These are phyloP conservation scores for Urocyon cinereoargenteus DNA, from an alignment of 2,797 vertebrate genomes.

Conservation along the genomic window DNA sequence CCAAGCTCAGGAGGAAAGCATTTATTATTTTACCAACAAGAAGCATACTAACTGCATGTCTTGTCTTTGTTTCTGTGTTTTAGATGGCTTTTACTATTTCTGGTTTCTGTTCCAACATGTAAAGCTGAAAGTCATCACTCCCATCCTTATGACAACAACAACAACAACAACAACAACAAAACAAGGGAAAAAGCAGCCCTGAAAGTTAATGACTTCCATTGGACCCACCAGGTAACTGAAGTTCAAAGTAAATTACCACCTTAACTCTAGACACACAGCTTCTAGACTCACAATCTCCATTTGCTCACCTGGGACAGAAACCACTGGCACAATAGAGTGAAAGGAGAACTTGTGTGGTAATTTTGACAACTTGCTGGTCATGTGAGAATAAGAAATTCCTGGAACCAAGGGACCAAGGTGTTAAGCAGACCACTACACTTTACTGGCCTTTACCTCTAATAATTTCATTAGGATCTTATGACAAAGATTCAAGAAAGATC, in stretches of 20 bases:
- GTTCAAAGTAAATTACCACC: neutral
- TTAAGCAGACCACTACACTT: neutral
- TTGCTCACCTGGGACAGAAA: neutral
- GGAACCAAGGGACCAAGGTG: neutral
- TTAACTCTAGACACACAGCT: neutral
- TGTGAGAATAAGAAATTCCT: neutral
- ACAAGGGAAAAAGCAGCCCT: neutral
- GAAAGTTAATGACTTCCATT: neutral
- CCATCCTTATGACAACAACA: neutral
- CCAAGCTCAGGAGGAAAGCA: neutral
- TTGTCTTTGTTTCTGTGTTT: neutral
- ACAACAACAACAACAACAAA: neutral
- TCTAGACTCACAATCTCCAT: neutral
- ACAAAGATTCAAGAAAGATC: neutral
- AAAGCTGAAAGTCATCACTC: neutral
- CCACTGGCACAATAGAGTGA: fast-evolving
- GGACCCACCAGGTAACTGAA: neutral
- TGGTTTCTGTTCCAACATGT: neutral
- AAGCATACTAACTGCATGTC: neutral
- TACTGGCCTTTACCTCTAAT: neutral
- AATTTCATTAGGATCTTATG: neutral
- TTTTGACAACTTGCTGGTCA: neutral
- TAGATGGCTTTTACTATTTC: neutral
- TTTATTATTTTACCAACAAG: neutral
- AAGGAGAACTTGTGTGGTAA: neutral